Percentiles rank a stretch among this genome's conserved stretches.
Evolutionary conservation across 35 echinoderm and acorn worm species (phyloP).

Genomic region (Heliocidaris tuberculata): DNA sequence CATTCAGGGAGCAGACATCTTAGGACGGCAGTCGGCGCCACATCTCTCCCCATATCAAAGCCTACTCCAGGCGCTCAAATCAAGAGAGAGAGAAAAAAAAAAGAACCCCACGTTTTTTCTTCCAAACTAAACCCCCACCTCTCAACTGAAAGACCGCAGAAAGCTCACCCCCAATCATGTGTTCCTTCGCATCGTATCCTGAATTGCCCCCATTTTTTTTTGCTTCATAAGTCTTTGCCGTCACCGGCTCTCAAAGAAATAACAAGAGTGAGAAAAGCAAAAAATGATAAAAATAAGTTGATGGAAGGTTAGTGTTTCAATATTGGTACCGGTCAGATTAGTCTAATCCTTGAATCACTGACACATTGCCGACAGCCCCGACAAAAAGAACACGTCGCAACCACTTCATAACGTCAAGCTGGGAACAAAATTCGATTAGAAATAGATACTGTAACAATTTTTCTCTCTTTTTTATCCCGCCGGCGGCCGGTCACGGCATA

Average conservation of each 20-base stretch:
- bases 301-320: conserved; percentile 45
- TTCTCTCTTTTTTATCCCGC: conserved; percentile 24
- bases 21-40: conserved; percentile 78
- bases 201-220: not conserved
- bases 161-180: not conserved
- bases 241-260: conserved; percentile 35
- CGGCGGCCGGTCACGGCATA: not conserved
- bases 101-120: not conserved
- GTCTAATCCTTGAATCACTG: conserved; percentile 26
- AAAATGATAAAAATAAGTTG: conserved; percentile 16
- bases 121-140: conserved; percentile 24
- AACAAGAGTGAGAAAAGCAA: not conserved
- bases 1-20: conserved; percentile 66
- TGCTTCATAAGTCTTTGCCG: conserved; percentile 1
- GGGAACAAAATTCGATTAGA: conserved; percentile 50
- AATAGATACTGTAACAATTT: conserved; percentile 55
- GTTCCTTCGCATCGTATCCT: not conserved
- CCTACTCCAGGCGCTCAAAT: conserved; percentile 50
- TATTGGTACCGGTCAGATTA: conserved; percentile 42
- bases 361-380: conserved; percentile 33
- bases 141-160: not conserved
- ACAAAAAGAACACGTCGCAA: conserved; percentile 27
- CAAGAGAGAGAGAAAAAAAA: conserved; percentile 65
- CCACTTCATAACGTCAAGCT: conserved; percentile 50
- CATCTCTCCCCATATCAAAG: conserved; percentile 70